Evolutionary conservation across 2,888 invertebrate species (phyloP).

Genomic region (Xanthorhoe spadicearia): DNA sequence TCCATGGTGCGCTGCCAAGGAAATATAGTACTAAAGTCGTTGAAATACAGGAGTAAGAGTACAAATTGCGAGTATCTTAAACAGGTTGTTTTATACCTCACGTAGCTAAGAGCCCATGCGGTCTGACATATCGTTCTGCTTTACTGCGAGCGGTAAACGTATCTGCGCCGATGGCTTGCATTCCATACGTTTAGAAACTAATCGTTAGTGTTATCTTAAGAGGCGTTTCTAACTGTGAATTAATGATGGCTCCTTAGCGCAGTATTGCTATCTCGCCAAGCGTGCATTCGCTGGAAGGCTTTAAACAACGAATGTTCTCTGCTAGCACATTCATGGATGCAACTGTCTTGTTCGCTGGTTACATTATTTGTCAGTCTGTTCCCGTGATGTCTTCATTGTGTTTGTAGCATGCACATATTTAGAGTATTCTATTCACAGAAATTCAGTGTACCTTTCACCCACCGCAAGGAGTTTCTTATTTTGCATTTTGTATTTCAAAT

Average conservation of each 20-base stretch:
- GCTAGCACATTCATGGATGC: slow-evolving; percentile 28
- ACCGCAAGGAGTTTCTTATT: slow-evolving; percentile 7
- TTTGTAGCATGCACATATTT: slow-evolving; percentile 29
- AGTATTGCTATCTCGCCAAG: slow-evolving; percentile 44
- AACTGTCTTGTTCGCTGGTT: slow-evolving; percentile 33
- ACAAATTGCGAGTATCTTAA: slow-evolving; percentile 54
- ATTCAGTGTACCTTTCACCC: slow-evolving; percentile 12
- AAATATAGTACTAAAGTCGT: slow-evolving; percentile 54
- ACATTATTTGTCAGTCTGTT: slow-evolving; percentile 36
- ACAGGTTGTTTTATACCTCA: slow-evolving; percentile 64
- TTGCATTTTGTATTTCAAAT: slow-evolving; percentile 17
- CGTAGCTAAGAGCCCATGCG: slow-evolving; percentile 68
- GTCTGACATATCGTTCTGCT: slow-evolving; percentile 69
- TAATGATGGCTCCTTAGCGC: slow-evolving; percentile 49
- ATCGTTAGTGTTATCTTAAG: slow-evolving; percentile 50
- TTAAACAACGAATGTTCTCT: slow-evolving; percentile 26
- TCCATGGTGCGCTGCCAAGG: slow-evolving; percentile 47
- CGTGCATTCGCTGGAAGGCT: slow-evolving; percentile 41
- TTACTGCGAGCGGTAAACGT: slow-evolving; percentile 73
- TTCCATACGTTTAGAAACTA: slow-evolving; percentile 48
- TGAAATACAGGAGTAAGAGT: slow-evolving; percentile 53
- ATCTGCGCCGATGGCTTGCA: slow-evolving; percentile 56
- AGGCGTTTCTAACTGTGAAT: slow-evolving; percentile 50
- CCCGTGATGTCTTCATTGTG: slow-evolving; percentile 30
- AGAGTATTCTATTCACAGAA: slow-evolving; percentile 19